phyloP scores from a whole-genome alignment of 2,113 vertebrate species.

The Cyprinus carpio region DNA sequence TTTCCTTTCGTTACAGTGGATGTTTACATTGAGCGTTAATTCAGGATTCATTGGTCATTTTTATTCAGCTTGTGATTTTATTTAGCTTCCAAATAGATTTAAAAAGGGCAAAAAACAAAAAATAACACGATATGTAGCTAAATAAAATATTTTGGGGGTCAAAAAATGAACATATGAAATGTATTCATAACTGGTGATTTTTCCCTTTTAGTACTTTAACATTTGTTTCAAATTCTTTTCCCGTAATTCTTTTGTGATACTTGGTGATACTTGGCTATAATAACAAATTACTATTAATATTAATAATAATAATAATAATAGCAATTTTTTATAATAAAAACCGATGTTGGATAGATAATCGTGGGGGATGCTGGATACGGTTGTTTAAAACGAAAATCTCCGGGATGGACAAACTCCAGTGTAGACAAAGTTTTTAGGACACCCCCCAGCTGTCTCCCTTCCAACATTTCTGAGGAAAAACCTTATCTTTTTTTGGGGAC shows the following conservation, averaged over 20 bases:
- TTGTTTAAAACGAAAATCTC: not conserved
- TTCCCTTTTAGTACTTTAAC: not conserved
- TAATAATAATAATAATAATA: too few species aligned
- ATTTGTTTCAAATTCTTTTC: not conserved
- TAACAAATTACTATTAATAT: too few species aligned
- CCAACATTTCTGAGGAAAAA: not conserved
- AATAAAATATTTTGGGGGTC: not conserved
- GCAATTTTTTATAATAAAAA: too few species aligned
- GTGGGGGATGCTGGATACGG: not conserved
- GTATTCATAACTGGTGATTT: not conserved
- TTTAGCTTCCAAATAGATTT: too few species aligned
- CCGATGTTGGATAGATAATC: not conserved
- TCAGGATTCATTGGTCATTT: not conserved
- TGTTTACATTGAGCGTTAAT: constrained; percentile 1
- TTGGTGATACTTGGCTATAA: not conserved
- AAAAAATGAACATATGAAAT: not conserved
- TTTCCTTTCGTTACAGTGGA: not conserved
- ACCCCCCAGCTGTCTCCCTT: not conserved
- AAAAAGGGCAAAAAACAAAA: not conserved
- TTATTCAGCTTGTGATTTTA: not conserved
- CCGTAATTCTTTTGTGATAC: not conserved
- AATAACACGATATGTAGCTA: not conserved
- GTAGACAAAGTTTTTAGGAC: not conserved
- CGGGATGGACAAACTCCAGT: constrained; percentile 15
- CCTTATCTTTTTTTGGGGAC: not conserved